A percentile compares a stretch with the other conserved stretches of the same genome.
phyloP scores from a whole-genome alignment of 2,888 invertebrate species.

The Branchipolynoe longqiensis region DNA sequence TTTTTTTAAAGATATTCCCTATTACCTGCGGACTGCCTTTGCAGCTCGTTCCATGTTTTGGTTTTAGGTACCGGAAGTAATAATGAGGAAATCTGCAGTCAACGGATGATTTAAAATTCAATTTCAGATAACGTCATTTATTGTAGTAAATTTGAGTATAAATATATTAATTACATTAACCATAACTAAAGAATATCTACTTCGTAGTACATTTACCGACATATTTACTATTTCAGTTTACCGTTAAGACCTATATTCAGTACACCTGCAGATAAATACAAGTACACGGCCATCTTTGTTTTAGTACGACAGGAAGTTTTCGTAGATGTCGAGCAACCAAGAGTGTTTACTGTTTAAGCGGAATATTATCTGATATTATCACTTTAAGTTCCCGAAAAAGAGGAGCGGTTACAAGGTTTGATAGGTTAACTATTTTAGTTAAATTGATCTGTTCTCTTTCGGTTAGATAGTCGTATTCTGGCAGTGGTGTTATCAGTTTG shows the following conservation, averaged over 20 bases:
- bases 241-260: background rate
- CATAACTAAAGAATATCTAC: background rate
- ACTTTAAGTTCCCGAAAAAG: background rate
- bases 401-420: slow-evolving; percentile 19
- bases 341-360: background rate
- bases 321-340: background rate
- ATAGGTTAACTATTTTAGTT: background rate
- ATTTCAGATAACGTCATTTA: background rate
- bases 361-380: background rate
- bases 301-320: slow-evolving; percentile 18
- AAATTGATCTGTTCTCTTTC: too few relatives aligned
- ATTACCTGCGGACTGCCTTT: slow-evolving; percentile 73
- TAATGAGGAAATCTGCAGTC: background rate
- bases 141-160: background rate
- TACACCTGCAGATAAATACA: background rate
- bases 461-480: too few relatives aligned
- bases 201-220: background rate
- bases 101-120: background rate
- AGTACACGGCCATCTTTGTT: background rate
- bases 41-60: slow-evolving; percentile 75
- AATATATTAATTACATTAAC: background rate
- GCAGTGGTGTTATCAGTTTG: too few relatives aligned
- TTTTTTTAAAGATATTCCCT: too few relatives aligned
- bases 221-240: background rate
- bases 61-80: slow-evolving; percentile 57